Evolutionary conservation across 1,140 invertebrate species (phyloP).

Genomic region (Diplogasteroides magnus): DNA sequence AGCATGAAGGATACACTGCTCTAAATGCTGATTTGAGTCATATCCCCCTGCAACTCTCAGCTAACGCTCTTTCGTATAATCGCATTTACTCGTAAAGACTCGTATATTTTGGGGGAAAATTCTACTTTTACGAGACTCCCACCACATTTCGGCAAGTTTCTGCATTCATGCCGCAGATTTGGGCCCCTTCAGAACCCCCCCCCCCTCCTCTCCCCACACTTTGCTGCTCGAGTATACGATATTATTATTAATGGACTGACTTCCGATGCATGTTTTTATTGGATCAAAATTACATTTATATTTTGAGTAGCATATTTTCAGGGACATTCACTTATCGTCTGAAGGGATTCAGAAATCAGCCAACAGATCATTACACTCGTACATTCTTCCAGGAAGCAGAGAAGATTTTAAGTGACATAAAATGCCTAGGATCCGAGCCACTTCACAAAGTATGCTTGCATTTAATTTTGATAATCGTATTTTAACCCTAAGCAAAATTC

Average conservation of each 20-base stretch:
- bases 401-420: conserved; percentile 54
- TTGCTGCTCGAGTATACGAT: neutral
- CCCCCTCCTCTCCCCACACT: neutral
- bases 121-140: no score
- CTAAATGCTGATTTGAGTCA: no score
- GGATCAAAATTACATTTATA: neutral
- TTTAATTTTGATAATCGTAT: no score
- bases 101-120: no score
- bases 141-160: no score
- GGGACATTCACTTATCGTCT: conserved; percentile 80
- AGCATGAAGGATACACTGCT: no score
- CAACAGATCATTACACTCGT: conserved; percentile 83
- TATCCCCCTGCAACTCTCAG: no score
- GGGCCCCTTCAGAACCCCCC: no score
- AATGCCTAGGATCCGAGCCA: conserved; percentile 73
- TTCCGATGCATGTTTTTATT: neutral
- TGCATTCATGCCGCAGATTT: no score
- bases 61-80: no score
- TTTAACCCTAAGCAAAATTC: neutral
- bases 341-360: conserved; percentile 75
- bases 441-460: conserved; percentile 75
- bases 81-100: no score
- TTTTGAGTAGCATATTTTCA: no score
- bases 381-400: conserved; percentile 69
- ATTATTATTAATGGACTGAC: neutral